Percentiles rank a stretch among this genome's conserved stretches.
Evolutionary conservation across 2,888 invertebrate species (phyloP).

Genomic region (Lottia gigantea): DNA sequence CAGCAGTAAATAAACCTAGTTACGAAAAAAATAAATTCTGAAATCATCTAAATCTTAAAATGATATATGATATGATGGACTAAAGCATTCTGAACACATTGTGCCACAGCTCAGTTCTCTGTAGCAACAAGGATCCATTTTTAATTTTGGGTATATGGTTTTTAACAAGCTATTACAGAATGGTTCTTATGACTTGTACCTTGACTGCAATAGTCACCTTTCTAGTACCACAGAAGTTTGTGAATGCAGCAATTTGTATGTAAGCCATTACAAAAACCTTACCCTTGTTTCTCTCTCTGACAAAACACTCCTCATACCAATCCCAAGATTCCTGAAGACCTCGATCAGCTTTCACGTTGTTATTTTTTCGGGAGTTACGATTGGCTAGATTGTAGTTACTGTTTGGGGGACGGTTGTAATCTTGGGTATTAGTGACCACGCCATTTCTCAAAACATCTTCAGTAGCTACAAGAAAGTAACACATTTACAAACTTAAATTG

Average conservation of each 20-base stretch:
- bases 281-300: constrained; percentile 64
- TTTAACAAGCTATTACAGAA: too few species aligned
- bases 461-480: constrained; percentile 15
- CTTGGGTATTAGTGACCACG: constrained; percentile 49
- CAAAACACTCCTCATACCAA: constrained; percentile 64
- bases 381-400: constrained; percentile 35
- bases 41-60: not conserved
- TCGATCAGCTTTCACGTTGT: constrained; percentile 41
- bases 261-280: constrained; percentile 5
- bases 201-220: too few species aligned
- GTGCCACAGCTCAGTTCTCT: too few species aligned
- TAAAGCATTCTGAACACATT: too few species aligned
- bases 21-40: constrained; percentile 1
- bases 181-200: too few species aligned
- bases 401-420: constrained; percentile 43
- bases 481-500: not conserved
- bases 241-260: too few species aligned
- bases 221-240: too few species aligned
- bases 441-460: constrained; percentile 58
- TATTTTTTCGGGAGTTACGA: constrained; percentile 39
- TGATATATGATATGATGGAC: not conserved
- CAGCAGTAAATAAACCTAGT: constrained; percentile 65
- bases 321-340: constrained; percentile 66
- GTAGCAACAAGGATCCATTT: too few species aligned
- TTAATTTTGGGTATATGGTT: too few species aligned